Base-by-base conservation (phyloP, 2,113 vertebrate species). In the Hoplias malabaricus region DNA sequence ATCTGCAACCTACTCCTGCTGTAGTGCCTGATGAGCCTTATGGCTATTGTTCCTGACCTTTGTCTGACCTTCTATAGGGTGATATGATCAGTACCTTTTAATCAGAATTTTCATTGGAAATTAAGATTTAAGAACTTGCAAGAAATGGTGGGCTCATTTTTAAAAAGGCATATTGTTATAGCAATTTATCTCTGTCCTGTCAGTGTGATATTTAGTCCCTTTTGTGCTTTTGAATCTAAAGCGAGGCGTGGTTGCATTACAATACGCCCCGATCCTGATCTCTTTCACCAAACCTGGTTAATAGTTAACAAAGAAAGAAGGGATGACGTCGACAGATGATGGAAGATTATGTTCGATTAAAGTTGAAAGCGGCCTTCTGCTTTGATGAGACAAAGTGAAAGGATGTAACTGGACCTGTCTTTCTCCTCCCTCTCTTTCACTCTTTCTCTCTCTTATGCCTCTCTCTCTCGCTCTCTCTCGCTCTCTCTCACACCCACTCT, bases 341-440 rank as follows among this genome's bases (percentile, higher is more conserved):
- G 46, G 72, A 43, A 27, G 73, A 53, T 82, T 75, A 69, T 50
- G 61, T 53, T 13, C 36, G 23, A 61, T 71, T 82, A 38, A 72
- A 79, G 72, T 59, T 43, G 48, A 78, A 82, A 63, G 43, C 23
- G 16, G 33, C 23, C 10, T 78, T 73, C 71, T n/a, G 54, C 42
- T 61, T 63, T 74, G 69, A 73, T 72, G 59, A 40, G 42, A 27
- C 29, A 0, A 33, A 53, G 43, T 69, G 69, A 19, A 69, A 48
- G 40, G 40, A 42, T 25, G 53, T 67, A 76, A 53, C 38, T 43
- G n/a, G 36, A 76, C 29, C 14, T n/a, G 8, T 76, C 23, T 2
- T 67, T 13, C 33, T 29, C 27, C 9, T 59, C 13, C 10, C 12
- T 16, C 23, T 61, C n/a, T 19, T 21, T 53, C 31, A 4, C 11